Conservation (phyloP, 2,113 vertebrate genomes). For the Cathartes aura region DNA sequence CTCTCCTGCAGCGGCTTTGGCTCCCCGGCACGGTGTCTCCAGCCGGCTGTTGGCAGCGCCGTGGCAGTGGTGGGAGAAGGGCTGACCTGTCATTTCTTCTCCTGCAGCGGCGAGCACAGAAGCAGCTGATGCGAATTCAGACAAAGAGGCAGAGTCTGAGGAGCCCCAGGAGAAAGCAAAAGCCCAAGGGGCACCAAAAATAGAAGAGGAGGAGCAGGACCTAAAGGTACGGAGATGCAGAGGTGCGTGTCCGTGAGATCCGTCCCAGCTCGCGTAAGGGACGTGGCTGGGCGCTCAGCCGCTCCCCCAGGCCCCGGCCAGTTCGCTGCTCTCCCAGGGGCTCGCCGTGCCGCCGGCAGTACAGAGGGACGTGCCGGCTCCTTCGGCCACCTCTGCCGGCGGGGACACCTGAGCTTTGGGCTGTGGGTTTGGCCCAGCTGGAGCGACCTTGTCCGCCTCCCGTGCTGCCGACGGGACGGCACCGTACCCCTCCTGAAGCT, state of each 20-base stretch:
- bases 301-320: neutral
- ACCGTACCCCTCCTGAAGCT: neutral
- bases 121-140: constrained; percentile 73
- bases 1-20: neutral
- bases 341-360: accelerated
- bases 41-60: neutral
- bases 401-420: neutral
- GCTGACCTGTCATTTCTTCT: neutral
- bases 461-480: accelerated
- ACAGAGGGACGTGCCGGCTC: accelerated
- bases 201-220: constrained; percentile 87
- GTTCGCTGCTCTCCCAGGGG: neutral
- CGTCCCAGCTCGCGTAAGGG: accelerated
- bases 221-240: constrained; percentile 80
- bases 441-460: accelerated
- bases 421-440: neutral
- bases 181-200: constrained; percentile 75
- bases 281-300: neutral
- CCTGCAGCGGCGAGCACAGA: constrained; percentile 72
- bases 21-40: neutral
- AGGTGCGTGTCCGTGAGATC: neutral
- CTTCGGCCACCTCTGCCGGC: neutral
- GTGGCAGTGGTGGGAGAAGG: neutral
- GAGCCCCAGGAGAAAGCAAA: constrained; percentile 79
- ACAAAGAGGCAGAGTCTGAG: constrained; percentile 82